These are phyloP conservation scores for Manis javanica DNA, from an alignment of 2,797 vertebrate species.

Conservation along the genomic window DNA sequence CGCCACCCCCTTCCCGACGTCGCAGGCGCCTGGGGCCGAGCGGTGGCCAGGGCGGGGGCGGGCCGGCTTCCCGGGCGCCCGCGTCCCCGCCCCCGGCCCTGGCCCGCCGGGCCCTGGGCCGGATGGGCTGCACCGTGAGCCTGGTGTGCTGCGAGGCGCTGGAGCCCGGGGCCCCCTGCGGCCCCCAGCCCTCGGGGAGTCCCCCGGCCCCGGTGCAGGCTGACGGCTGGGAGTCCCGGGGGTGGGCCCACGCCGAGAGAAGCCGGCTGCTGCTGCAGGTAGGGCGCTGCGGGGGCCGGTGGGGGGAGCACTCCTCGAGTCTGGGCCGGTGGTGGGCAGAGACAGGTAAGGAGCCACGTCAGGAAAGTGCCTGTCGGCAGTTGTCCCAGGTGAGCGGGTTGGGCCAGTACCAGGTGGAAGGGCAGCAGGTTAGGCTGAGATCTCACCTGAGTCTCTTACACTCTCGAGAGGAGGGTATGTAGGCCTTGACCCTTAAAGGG, in stretches of 20 bases:
- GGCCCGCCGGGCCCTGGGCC: neutral
- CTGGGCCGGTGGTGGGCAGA: neutral
- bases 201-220: neutral
- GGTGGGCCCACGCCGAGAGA: neutral
- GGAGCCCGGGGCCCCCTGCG: conserved; percentile 26
- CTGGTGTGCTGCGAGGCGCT: conserved; percentile 77
- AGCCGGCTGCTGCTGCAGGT: conserved; percentile 64
- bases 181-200: conserved; percentile 35
- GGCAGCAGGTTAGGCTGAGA: neutral
- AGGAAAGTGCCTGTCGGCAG: neutral
- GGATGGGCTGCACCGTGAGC: conserved; percentile 78
- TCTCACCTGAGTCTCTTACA: neutral
- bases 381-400: neutral
- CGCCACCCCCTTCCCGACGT: neutral
- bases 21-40: neutral
- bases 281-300: neutral
- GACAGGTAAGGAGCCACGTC: neutral
- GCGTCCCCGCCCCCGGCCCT: conserved; percentile 15
- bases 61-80: neutral
- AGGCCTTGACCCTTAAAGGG: neutral
- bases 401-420: neutral
- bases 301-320: neutral
- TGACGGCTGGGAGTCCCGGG: neutral
- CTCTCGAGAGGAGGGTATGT: neutral
- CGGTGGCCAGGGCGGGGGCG: neutral